These are phyloP conservation scores for Ophion obscuratus DNA, from an alignment of 2,888 invertebrate species.

Conservation along the genomic window DNA sequence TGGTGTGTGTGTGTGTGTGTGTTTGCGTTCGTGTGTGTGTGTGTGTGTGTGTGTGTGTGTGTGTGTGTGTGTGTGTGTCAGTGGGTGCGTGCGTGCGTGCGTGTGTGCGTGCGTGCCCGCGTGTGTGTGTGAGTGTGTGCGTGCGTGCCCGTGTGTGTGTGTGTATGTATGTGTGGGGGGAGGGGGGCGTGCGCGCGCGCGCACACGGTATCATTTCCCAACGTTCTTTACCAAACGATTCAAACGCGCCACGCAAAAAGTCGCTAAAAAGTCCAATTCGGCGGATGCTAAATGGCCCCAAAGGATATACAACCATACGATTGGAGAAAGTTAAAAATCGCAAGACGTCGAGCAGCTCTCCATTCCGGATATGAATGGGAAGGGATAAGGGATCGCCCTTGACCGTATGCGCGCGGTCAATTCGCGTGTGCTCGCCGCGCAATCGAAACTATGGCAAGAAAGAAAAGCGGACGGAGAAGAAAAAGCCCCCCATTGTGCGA, in stretches of 20 bases:
- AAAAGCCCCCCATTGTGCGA: conserved; percentile 10
- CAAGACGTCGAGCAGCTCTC: conserved; percentile 1
- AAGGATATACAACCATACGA: too few relatives aligned
- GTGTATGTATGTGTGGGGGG: background rate
- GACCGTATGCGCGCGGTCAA: conserved; percentile 5
- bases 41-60: too few relatives aligned
- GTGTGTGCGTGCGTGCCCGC: too few relatives aligned
- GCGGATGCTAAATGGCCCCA: too few relatives aligned
- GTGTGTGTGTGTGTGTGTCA: too few relatives aligned
- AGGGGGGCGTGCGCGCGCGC: background rate
- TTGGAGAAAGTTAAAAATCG: background rate
- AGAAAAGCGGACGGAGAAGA: background rate
- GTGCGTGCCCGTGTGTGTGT: too few relatives aligned
- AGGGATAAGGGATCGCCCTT: background rate
- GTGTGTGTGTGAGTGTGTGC: too few relatives aligned
- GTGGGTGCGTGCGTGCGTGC: too few relatives aligned
- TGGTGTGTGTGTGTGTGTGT: too few relatives aligned
- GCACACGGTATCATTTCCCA: background rate
- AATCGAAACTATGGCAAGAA: background rate
- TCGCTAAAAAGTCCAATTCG: too few relatives aligned
- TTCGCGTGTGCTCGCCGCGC: conserved; percentile 1
- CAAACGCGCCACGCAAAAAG: too few relatives aligned
- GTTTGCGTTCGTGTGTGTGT: too few relatives aligned
- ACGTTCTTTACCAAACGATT: background rate
- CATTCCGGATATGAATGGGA: background rate